Base-by-base conservation (phyloP, 2,113 vertebrate species). In the Pagrus major region DNA sequence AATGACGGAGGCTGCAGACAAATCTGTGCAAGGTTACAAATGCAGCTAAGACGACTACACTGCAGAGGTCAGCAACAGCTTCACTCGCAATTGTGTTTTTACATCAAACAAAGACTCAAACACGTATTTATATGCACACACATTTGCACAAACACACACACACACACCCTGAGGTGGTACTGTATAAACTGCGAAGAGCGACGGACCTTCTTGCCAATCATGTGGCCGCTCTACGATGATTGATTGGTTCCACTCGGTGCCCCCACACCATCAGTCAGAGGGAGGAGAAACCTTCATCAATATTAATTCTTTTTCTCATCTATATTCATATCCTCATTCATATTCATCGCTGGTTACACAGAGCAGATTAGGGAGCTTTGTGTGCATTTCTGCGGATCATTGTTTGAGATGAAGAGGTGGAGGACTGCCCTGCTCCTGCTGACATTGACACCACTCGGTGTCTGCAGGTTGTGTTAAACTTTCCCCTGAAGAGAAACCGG, bases 251-350 rank as follows among this genome's bases (percentile, higher is more conserved):
- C 66, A 84, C 84, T 88, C 42, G n/a, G 52, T 61, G 85, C 54
- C 67, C 76, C 49, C 58, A 58, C 73, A 68, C 49, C 72, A 86
- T 89, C 84, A 89, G 39, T 88, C 66, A 79, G 81, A 78, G 73
- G 74, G 84, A 66, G 78, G 74, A 86, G 86, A 86, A 79, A 67
- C 79, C 77, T 71, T 85, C 88, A 90, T 92, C 84, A 89, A 88
- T 91, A 92, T 92, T 89, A 44, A 89, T 91, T 76, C 66, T 70
- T 71, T 74, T 71, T 47, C 86, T 86, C 86, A 90, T 91, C 81
- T 88, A 85, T 89, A 92, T 91, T 92, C 86, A 92, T 82, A 55
- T 68, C 52, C 76, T 90, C 76, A 90, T 90, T 84, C 83, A 90
- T 92, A 93, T 92, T 92, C 88, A 92, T 90, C 81, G 65, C 39